phyloP scores from a whole-genome alignment of 1,140 invertebrate species.

The Centruroides sculpturatus region DNA sequence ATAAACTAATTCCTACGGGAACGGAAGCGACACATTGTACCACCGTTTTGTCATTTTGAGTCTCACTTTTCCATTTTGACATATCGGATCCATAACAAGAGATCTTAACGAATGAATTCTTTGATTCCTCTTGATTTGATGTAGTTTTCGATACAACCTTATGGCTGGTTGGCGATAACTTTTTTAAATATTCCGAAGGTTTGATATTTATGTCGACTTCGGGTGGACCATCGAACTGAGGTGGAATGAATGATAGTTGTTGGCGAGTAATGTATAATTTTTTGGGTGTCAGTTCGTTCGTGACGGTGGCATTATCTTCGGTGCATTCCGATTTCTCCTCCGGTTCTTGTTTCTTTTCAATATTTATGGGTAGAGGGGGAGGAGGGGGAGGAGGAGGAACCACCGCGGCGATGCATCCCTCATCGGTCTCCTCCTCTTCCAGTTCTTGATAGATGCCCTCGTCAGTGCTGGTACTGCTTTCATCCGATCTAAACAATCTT shows the following conservation, averaged over 20 bases:
- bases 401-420: not conserved
- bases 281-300: too few relatives aligned
- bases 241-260: constrained; percentile 70
- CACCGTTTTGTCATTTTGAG: too few relatives aligned
- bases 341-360: not conserved
- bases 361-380: constrained; percentile 35
- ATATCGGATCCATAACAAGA: too few relatives aligned
- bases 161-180: constrained; percentile 38
- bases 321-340: not conserved
- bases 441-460: constrained; percentile 19
- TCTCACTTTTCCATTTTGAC: too few relatives aligned
- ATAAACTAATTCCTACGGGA: too few relatives aligned
- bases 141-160: too few relatives aligned
- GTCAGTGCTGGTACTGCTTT: constrained; percentile 18
- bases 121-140: too few relatives aligned
- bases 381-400: constrained; percentile 44
- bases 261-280: not conserved
- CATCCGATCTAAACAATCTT: constrained; percentile 3
- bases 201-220: constrained; percentile 64
- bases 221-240: constrained; percentile 55
- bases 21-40: constrained; percentile 20
- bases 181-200: constrained; percentile 75
- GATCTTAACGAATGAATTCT: too few relatives aligned
- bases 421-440: constrained; percentile 12
- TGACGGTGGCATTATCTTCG: too few relatives aligned